Evolutionary conservation across 2,888 invertebrate genomes (phyloP).

Genomic region (Saturnia pavonia): DNA sequence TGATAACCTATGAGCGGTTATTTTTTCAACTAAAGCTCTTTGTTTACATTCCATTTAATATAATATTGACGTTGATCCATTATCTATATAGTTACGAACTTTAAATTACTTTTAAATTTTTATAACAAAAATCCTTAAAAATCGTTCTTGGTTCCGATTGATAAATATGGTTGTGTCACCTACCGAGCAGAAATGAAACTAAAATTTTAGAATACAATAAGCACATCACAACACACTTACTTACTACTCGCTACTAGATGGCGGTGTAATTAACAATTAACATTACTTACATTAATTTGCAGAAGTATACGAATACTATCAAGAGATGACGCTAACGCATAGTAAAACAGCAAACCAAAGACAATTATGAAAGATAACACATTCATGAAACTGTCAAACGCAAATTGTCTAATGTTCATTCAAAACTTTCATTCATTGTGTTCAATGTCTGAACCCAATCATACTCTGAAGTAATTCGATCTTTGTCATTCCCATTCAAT

Average conservation of each 20-base stretch:
- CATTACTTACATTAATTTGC: neutral
- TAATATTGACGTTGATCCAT: neutral
- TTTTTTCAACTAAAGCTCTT: neutral
- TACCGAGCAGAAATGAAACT: constrained; percentile 34
- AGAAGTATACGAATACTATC: neutral
- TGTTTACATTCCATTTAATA: constrained; percentile 5
- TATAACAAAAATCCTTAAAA: neutral
- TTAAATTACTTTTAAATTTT: neutral
- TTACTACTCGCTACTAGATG: constrained; percentile 32
- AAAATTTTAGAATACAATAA: neutral
- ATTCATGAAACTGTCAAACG: neutral
- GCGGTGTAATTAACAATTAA: constrained; percentile 18
- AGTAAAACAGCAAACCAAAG: neutral
- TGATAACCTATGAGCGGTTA: constrained; percentile 14
- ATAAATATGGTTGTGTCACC: constrained; percentile 33
- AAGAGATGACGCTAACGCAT: constrained; percentile 42
- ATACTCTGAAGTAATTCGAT: constrained; percentile 24
- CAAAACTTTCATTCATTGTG: neutral
- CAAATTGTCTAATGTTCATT: neutral
- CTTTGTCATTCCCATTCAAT: constrained; percentile 28
- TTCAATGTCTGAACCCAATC: constrained; percentile 11
- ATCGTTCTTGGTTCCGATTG: neutral
- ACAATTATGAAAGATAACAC: neutral
- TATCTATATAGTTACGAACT: neutral
- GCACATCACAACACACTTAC: neutral